Percentiles rank a stretch among this genome's conserved stretches.
phyloP scores from a whole-genome alignment of 2,113 vertebrate species.

The Daphoenositta chrysoptera region DNA sequence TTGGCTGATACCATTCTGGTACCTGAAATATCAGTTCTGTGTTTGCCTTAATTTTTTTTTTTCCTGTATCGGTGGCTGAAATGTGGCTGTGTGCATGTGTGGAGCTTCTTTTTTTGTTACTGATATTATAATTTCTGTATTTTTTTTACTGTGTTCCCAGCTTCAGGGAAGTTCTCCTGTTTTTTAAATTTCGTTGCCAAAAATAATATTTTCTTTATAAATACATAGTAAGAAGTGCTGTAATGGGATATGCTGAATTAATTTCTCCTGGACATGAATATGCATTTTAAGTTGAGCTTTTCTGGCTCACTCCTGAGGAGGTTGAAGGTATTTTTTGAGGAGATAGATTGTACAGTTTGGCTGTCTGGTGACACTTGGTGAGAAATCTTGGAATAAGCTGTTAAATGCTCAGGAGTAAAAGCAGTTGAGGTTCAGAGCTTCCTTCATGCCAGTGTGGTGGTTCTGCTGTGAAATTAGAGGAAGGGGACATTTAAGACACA shows the following conservation, averaged over 20 bases:
- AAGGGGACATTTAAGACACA: neutral
- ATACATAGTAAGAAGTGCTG: neutral
- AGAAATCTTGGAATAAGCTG: neutral
- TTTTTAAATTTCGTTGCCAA: neutral
- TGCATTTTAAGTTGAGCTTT: neutral
- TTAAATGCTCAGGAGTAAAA: conserved; percentile 41
- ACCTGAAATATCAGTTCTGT: neutral
- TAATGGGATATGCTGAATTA: neutral
- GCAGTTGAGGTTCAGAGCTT: neutral
- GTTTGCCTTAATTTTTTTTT: neutral
- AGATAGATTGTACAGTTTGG: neutral
- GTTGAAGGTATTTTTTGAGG: neutral
- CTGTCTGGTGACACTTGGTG: neutral
- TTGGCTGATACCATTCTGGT: neutral
- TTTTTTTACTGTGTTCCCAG: neutral
- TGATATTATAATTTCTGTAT: neutral
- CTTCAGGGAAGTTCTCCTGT: neutral
- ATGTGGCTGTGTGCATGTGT: neutral
- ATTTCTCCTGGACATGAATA: neutral
- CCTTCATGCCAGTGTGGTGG: accelerated
- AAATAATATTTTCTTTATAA: neutral
- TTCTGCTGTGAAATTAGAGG: neutral
- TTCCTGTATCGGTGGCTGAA: neutral
- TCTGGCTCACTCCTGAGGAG: neutral
- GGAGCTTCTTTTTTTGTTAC: neutral